Base-by-base conservation (phyloP, 2,797 vertebrate species). In the Catamblyrhynchus diadema region DNA sequence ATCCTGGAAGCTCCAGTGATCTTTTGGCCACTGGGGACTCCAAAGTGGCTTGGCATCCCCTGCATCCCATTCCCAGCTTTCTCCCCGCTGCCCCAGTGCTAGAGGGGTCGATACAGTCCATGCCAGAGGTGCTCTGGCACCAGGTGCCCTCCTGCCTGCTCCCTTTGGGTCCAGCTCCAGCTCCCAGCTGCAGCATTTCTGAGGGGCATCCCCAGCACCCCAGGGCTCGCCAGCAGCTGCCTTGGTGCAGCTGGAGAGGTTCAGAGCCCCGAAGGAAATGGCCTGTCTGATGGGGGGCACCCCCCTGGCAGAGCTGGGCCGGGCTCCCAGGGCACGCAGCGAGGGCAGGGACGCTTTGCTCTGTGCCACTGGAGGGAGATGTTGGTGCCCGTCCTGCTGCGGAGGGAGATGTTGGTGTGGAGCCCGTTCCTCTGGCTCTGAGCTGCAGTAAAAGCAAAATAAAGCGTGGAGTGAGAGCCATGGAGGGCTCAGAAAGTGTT, bases 21-120 rank as follows among this genome's bases (percentile, higher is more conserved):
- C 2, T 3, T 48, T 54, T 18, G 45, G 48, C 42, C 53, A 7
- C 30, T 53, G 90, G 16, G 87, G 59, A 23, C 71, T 81, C 92
- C 81, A 56, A 25, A 15, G 12, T 15, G 92, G 87, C 70, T 85
- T 74, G 28, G 45, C 28, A 12, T 80, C 80, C 41, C 86, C 72
- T 33, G 30, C 44, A 20, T 80, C 71, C 65, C 79, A 14, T 33
- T 89, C 66, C 53, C 80, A 64, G 22, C 77, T 32, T 22, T 90
- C 86, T 95, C 20, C 90, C 33, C 3, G 33, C 69, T 94, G 97
- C 1, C 51, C 79, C 86, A 95, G 51, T 45, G 82, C 97, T 14
- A 97, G 97, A 10, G 98, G 97, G 54, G 86, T 98, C 0, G 98
- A 98, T 45, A 85, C 93, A 18, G 97, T 95, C 85, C 96, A 90